Evolutionary conservation across 2,888 invertebrate species (phyloP), one percentile per base, ranked within the genome.

Genomic region (Cancer borealis): DNA sequence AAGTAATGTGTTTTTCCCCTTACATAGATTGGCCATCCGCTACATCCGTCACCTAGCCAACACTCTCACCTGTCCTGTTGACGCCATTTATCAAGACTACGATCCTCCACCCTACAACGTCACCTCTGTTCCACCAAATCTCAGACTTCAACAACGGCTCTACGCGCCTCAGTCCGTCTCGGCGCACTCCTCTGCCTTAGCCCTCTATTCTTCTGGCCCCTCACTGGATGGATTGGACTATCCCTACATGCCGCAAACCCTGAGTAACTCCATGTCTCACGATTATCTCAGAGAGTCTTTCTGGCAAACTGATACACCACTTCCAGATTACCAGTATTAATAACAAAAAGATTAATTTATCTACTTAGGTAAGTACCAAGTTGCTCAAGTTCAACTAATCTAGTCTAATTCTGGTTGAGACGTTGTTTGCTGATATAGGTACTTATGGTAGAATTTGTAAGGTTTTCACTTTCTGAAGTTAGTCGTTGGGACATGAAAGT

Each of bases 41-140:
- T 95, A 95, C 93, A 95, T 95, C 93, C 94, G 95, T 17, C 95
- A 95, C 91, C 93, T 95, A 26, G 93, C 91, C 66, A 95, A 95
- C 66, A 93, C 93, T 5, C 93, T 95, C 30, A 84, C 94, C 5
- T 95, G 95, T 4, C 95, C 95, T 1, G 73, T 79, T 4, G 95
- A 92, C 46, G 89, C 88, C 66, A 89, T 93, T 45, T 95, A 95
- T 90, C 93, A 93, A 0, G 94, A 95, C 30, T 95, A 93, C 92
- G 95, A 95, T 90, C 95, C 95, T 39, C 95, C 95, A 21, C 95
- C 95, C 26, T 95, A 95, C 93, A 95, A 95, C 47, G 95, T 95
- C 17, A 91, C 95, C 12, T 87, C 92, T 14, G 89, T 95, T 14
- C 95, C 95, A 0, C 92, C 94, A 1, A 94, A 92, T 60, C 92